These are phyloP conservation scores for Cygnus buccinator DNA, from an alignment of 2,113 vertebrate species.

Conservation along the genomic window DNA sequence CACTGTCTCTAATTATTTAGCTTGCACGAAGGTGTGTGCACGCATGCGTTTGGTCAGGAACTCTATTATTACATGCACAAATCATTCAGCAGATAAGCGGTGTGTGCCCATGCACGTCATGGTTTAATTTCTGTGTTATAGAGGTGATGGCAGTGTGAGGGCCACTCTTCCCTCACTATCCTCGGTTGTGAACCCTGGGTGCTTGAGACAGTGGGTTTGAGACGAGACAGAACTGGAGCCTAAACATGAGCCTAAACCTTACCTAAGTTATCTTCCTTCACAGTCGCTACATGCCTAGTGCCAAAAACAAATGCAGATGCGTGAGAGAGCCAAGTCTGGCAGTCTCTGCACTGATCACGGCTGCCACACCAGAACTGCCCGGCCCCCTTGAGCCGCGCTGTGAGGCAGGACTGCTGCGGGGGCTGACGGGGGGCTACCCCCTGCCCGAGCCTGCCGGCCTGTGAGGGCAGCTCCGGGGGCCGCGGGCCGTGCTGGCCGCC, in stretches of 20 bases:
- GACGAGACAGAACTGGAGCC: background rate
- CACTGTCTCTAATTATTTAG: accelerated
- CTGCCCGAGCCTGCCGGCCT: no score
- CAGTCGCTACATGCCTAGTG: background rate
- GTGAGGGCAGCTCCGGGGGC: background rate
- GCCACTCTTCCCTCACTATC: no score
- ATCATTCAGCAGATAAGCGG: no score
- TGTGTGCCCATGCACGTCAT: accelerated
- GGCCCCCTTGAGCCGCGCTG: background rate
- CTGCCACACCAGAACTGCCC: background rate
- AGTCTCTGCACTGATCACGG: background rate
- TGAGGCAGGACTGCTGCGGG: background rate
- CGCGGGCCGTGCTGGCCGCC: background rate
- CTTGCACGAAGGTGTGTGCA: accelerated
- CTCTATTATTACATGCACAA: accelerated
- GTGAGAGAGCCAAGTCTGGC: background rate
- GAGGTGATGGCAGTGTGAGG: background rate
- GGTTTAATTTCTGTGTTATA: background rate
- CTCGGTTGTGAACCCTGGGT: background rate
- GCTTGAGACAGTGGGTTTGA: accelerated
- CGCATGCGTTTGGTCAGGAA: background rate
- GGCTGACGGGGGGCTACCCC: background rate
- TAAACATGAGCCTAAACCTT: no score
- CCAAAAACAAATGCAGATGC: accelerated
- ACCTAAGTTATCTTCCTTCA: background rate